Percentiles rank a stretch among this genome's conserved stretches.
Conservation (phyloP, 1,140 invertebrate genomes). For the Brachionus manjavacas region DNA sequence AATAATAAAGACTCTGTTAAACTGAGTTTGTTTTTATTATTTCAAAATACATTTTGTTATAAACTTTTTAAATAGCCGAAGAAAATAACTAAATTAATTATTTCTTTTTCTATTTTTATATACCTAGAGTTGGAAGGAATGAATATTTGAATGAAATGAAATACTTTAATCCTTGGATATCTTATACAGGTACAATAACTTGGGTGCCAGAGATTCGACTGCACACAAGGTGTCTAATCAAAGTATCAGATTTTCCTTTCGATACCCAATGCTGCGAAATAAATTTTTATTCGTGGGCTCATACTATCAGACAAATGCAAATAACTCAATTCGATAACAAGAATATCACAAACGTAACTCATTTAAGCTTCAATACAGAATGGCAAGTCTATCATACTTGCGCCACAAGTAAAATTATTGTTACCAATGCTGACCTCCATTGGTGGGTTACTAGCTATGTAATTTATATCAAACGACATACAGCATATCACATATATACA, state of each 20-base stretch:
- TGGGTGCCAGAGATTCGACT: constrained; percentile 40
- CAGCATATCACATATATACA: constrained; percentile 29
- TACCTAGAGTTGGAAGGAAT: constrained; percentile 22
- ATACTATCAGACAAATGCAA: constrained; percentile 40
- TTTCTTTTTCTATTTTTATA: background rate
- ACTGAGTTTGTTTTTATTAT: background rate
- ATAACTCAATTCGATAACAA: constrained; percentile 28
- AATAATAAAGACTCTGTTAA: background rate
- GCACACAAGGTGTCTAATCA: constrained; percentile 24
- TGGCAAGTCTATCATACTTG: constrained; percentile 42
- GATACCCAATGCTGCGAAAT: constrained; percentile 41
- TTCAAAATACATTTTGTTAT: too few species aligned
- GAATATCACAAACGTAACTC: constrained; percentile 34
- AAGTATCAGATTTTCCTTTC: constrained; percentile 41
- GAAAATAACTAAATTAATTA: background rate
- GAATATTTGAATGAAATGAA: constrained; percentile 39
- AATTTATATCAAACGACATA: constrained; percentile 39
- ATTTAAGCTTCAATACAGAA: constrained; percentile 41
- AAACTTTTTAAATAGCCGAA: background rate
- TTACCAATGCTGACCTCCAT: constrained; percentile 25
- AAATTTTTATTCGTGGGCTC: constrained; percentile 41
- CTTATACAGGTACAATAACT: constrained; percentile 31
- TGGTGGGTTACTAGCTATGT: constrained; percentile 36
- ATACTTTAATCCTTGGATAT: constrained; percentile 40
- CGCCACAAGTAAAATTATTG: constrained; percentile 21